Evolutionary conservation across 2,113 vertebrate genomes (phyloP), one percentile per base, ranked within the genome.

Genomic region (Oryzias melastigma): DNA sequence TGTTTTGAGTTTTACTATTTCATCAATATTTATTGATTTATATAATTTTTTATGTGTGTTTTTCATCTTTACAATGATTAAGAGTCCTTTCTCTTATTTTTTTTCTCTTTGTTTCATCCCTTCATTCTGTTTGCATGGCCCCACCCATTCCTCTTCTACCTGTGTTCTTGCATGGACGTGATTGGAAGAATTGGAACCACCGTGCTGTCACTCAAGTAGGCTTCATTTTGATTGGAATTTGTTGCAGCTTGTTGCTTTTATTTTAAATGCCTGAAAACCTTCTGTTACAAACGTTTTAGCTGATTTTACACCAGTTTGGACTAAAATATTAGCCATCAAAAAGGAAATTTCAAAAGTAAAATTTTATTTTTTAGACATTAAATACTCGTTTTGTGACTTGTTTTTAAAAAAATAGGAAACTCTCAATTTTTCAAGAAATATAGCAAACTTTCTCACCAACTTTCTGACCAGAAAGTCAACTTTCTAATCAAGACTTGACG

Each of bases 121-220:
- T 75, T 75, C 61, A 59, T 87, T 91, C 72, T 91, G 87, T 91
- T 92, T 92, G 90, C 91, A 90, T 92, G 91, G 69, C 75, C 71
- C 72, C 63, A 53, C 66, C 63, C 76, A 78, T 68, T 61, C 81
- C 19, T 71, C 78, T 62, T 81, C 85, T 86, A 78, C 89, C 88
- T 86, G 83, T 89, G 71, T 89, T 90, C 90, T 85, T 91, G 86
- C 90, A 85, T 85, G 90, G 77, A 90, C 83, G 75, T 65, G 72
- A 84, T 84, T 86, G 71, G 89, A 91, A 92, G 91, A 91, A 91
- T 87, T 93, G 92, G 91, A 92, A 92, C 80, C 91, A 91, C 82
- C 89, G 77, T 84, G 91, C 92, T 88, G 89, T 93, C 87, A 93
- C 92, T 90, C 91, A 93, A 93, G 92, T 93, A 93, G 89, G 91